Evolutionary conservation across 2,113 vertebrate species (phyloP).

Genomic region (Hemiprocne comata): DNA sequence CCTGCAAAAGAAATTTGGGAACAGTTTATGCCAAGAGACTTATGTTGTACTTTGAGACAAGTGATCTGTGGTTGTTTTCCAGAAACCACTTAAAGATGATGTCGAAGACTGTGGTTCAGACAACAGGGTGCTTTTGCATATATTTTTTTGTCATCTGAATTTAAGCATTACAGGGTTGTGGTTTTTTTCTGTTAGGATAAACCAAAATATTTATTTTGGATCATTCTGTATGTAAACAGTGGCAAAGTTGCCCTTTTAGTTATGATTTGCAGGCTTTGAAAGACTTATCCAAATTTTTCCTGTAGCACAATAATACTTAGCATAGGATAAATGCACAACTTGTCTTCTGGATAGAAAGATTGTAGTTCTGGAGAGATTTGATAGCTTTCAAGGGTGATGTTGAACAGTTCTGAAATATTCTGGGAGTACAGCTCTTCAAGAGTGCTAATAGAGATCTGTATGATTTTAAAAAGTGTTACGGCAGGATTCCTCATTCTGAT

Average conservation of each 20-base stretch:
- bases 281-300: not conserved
- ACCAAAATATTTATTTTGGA: not conserved
- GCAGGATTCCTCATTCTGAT: not conserved
- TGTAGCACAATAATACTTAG: not conserved
- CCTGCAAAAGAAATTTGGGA: not conserved
- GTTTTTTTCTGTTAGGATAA: not conserved
- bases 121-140: not conserved
- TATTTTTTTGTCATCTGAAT: not conserved
- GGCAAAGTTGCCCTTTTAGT: not conserved
- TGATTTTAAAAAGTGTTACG: not conserved
- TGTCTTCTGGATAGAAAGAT: not conserved
- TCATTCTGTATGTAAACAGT: not conserved
- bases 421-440: not conserved
- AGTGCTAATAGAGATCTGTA: not conserved
- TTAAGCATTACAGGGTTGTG: not conserved
- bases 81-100: not conserved
- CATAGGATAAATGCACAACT: fast-evolving
- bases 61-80: not conserved
- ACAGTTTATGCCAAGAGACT: not conserved
- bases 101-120: not conserved
- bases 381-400: not conserved
- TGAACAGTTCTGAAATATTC: not conserved
- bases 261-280: not conserved
- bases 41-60: not conserved
- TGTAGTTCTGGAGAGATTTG: not conserved